phyloP scores from a whole-genome alignment of 2,888 invertebrate genomes.

The Phlogophora meticulosa region DNA sequence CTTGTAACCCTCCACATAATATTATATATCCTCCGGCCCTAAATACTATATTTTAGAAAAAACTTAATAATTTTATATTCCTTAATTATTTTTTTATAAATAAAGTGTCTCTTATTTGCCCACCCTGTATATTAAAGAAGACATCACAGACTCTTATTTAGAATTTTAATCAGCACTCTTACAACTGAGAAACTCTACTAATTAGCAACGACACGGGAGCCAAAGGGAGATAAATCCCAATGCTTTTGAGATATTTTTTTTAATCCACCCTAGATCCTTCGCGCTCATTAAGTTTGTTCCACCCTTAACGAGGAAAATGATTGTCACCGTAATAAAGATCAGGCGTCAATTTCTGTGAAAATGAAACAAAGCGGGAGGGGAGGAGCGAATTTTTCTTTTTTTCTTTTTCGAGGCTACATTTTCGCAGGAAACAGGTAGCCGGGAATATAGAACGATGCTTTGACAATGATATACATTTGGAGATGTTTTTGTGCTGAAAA shows the following conservation, averaged over 20 bases:
- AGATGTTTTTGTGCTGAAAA: conserved; percentile 10
- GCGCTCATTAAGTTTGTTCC: conserved; percentile 65
- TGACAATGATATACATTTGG: conserved; percentile 12
- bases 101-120: no score
- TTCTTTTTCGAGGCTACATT: conserved; percentile 27
- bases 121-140: conserved; percentile 12
- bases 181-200: conserved; percentile 48
- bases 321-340: conserved; percentile 53
- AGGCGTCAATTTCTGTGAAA: conserved; percentile 53
- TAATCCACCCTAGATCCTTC: conserved; percentile 50
- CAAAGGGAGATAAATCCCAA: conserved; percentile 45
- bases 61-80: no score
- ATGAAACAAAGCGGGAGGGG: conserved; percentile 26
- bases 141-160: conserved; percentile 23
- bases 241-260: conserved; percentile 50
- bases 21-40: no score
- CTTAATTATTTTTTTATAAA: no score
- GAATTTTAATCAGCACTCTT: conserved; percentile 43
- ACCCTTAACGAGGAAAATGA: conserved; percentile 55
- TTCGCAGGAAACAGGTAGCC: conserved; percentile 16
- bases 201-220: conserved; percentile 61
- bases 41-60: no score
- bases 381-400: not conserved
- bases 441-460: conserved; percentile 20
- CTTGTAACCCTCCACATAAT: no score